Base-by-base conservation (phyloP, 2,888 invertebrate species). In the Amphipoea lucens region DNA sequence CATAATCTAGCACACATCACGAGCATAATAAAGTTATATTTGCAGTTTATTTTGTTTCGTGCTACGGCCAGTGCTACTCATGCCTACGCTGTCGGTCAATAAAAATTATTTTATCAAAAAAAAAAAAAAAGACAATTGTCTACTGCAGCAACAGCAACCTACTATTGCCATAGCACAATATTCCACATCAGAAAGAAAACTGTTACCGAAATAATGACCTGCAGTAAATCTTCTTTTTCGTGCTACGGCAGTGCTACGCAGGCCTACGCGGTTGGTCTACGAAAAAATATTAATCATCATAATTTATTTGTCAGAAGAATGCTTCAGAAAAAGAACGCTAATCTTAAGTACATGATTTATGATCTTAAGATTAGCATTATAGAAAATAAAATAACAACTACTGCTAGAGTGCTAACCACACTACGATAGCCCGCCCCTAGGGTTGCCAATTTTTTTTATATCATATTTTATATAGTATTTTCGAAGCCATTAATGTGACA, bases 201-300 rank as follows among this genome's bases (percentile, higher is more conserved):
- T 14, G 29, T 29, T 62, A 62, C 29, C n/a, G 1, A 60, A 9
- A n/a, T 60, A 60, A 4, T 14, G 29, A 62, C 6, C 14, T 62
- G 6, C n/a, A n/a, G 29, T 29, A 62, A 62, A 14, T 67, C 14
- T n/a, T 40, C 4, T 67, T 75, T 40, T 54, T 65, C 20, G 11
- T 48, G 68, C 51, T 78, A 78, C 78, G 78, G 3, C 1, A 29
- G 12, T 68, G 78, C 78, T 78, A 62, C 78, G 68, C 7, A 23
- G 23, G 23, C 5, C 67, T 68, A 68, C 67, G 67, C 20, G 20
- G 36, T 11, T 3, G 20, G 14, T 17, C 40, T 78, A 78, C 69
- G 51, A 68, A 67, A 66, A 23, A 42, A 60, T 54, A 51, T 51
- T 2, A 51, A 51, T 20, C 51, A 6, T 54, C 20, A 54, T 51